Evolutionary conservation across 2,797 vertebrate species (phyloP).

Genomic region (Uromys caudimaculatus): DNA sequence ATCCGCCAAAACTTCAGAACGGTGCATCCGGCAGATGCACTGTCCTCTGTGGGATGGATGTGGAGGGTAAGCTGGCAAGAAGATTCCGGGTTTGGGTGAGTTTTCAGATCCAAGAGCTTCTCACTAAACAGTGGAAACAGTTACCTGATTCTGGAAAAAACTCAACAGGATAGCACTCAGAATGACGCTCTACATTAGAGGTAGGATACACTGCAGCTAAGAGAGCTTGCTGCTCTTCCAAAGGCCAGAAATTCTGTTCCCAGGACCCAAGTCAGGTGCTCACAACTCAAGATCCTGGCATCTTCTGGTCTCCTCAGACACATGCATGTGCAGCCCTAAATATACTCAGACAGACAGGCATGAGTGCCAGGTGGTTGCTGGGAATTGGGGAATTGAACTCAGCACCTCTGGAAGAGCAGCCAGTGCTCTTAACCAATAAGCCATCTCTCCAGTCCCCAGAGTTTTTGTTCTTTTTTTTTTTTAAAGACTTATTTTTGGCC

Average conservation of each 20-base stretch:
- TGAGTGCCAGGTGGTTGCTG: too few relatives aligned
- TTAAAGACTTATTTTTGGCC: too few relatives aligned
- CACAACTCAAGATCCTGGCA: neutral
- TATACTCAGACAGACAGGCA: neutral
- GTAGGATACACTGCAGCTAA: too few relatives aligned
- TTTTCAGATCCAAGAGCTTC: slow-evolving; percentile 1
- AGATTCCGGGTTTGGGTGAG: neutral
- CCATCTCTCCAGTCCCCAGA: neutral
- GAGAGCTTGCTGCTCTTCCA: neutral
- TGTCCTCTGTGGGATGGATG: neutral
- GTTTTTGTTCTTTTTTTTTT: too few relatives aligned
- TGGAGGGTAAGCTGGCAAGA: neutral
- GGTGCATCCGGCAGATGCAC: neutral
- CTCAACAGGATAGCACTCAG: neutral
- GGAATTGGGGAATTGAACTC: neutral
- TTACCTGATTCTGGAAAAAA: neutral
- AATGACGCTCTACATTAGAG: neutral
- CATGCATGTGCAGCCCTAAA: neutral
- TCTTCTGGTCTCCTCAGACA: neutral
- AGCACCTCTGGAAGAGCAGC: neutral
- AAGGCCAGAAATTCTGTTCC: neutral
- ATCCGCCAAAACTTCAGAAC: neutral
- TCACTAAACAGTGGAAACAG: neutral
- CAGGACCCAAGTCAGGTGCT: neutral
- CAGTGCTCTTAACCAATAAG: neutral